These are phyloP conservation scores for Stercorarius parasiticus DNA, from an alignment of 2,113 vertebrate species.

Conservation along the genomic window DNA sequence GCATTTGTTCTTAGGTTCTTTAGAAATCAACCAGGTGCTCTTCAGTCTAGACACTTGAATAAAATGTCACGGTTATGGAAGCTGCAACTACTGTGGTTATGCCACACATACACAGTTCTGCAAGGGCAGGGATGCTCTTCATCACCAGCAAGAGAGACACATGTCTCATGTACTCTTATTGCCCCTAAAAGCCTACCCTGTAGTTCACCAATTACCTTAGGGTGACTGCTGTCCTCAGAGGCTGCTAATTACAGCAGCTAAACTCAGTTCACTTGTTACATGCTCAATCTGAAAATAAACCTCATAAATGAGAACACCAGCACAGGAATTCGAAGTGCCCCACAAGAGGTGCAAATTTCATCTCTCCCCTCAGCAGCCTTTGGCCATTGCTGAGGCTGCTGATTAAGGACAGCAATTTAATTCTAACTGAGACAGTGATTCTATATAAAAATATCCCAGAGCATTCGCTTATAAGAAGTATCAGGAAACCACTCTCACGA, in stretches of 20 bases:
- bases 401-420: neutral
- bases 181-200: neutral
- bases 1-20: neutral
- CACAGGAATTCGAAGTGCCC: neutral
- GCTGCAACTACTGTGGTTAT: neutral
- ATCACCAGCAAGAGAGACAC: neutral
- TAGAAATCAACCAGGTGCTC: neutral
- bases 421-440: neutral
- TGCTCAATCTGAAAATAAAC: neutral
- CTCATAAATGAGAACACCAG: neutral
- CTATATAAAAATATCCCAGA: neutral
- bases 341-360: neutral
- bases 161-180: accelerated
- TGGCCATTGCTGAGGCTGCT: neutral
- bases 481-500: neutral
- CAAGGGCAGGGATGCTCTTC: neutral
- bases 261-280: neutral
- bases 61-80: neutral
- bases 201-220: neutral
- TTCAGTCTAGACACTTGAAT: neutral
- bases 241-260: neutral
- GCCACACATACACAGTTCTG: neutral
- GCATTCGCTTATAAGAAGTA: neutral
- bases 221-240: neutral
- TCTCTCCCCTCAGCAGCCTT: neutral